phyloP scores from a whole-genome alignment of 2,888 invertebrate species.

The Lasioglossum villosulum region DNA sequence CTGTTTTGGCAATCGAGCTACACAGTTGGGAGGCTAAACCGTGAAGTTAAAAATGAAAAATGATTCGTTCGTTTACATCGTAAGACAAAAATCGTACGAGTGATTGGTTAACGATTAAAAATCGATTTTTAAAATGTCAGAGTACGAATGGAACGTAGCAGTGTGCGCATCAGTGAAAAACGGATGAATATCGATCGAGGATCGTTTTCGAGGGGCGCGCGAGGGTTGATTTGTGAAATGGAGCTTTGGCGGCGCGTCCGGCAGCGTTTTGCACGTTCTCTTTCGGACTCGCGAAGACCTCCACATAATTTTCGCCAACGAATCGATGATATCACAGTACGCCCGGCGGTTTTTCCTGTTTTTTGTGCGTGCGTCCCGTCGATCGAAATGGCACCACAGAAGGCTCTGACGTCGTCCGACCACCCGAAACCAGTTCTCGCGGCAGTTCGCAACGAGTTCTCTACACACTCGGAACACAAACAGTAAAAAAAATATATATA shows the following conservation, averaged over 20 bases:
- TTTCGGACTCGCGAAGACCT: background rate
- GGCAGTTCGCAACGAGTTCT: slow-evolving; percentile 64
- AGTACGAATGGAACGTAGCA: background rate
- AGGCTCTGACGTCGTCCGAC: slow-evolving; percentile 67
- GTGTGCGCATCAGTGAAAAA: background rate
- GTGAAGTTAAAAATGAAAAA: background rate
- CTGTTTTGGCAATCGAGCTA: too few species aligned
- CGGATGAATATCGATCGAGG: background rate
- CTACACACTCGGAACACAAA: slow-evolving; percentile 61
- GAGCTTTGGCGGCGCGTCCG: background rate
- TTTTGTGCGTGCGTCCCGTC: slow-evolving; percentile 42
- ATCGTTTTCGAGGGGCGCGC: background rate
- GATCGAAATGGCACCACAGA: slow-evolving; percentile 74
- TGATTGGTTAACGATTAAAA: background rate
- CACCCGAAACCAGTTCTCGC: slow-evolving; percentile 71
- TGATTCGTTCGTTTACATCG: background rate
- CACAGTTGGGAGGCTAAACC: too few species aligned
- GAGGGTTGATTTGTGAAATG: background rate
- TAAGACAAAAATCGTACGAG: too few species aligned
- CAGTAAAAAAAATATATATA: slow-evolving; percentile 22
- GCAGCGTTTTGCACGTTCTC: background rate
- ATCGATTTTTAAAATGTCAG: background rate
- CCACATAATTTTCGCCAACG: slow-evolving; percentile 22
- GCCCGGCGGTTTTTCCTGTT: slow-evolving; percentile 18
- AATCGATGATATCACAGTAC: slow-evolving; percentile 68